These are phyloP conservation scores for Oligia fasciuncula DNA, from an alignment of 2,888 invertebrate species.

Conservation along the genomic window DNA sequence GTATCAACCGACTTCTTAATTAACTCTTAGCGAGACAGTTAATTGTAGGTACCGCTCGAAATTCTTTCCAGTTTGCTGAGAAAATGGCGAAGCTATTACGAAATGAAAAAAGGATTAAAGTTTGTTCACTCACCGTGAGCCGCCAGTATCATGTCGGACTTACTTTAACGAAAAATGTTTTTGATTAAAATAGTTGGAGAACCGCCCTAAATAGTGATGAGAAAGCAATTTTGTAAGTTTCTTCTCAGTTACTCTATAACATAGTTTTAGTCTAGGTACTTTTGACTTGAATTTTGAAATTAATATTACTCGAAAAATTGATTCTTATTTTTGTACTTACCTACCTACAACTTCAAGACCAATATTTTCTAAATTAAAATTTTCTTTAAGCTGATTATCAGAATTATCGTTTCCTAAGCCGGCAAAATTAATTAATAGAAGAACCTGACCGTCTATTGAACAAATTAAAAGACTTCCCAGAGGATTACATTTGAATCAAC, in stretches of 20 bases:
- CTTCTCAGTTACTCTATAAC: neutral
- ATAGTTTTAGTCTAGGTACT: slow-evolving; percentile 14
- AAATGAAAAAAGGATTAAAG: slow-evolving; percentile 55
- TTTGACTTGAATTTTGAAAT: neutral
- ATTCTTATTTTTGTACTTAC: neutral
- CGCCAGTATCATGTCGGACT: slow-evolving; percentile 20
- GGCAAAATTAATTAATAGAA: slow-evolving; percentile 45
- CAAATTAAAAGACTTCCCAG: slow-evolving; percentile 50
- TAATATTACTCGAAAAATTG: slow-evolving; percentile 1
- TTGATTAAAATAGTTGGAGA: slow-evolving; percentile 56
- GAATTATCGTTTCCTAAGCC: slow-evolving; percentile 11
- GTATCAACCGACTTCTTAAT: slow-evolving; percentile 26
- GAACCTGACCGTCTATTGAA: slow-evolving; percentile 38
- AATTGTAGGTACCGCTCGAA: slow-evolving; percentile 48
- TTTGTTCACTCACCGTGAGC: slow-evolving; percentile 25
- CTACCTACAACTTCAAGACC: slow-evolving; percentile 1
- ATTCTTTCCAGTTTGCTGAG: slow-evolving; percentile 44
- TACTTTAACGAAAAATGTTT: slow-evolving; percentile 42
- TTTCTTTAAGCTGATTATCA: slow-evolving; percentile 21
- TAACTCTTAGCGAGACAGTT: slow-evolving; percentile 43
- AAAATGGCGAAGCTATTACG: slow-evolving; percentile 46
- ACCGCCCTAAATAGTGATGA: slow-evolving; percentile 37
- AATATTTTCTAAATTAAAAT: slow-evolving; percentile 13
- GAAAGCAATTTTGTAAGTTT: slow-evolving; percentile 39
- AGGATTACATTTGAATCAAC: slow-evolving; percentile 58